Conservation (phyloP, 2,113 vertebrate species). For the Morone chrysops region DNA sequence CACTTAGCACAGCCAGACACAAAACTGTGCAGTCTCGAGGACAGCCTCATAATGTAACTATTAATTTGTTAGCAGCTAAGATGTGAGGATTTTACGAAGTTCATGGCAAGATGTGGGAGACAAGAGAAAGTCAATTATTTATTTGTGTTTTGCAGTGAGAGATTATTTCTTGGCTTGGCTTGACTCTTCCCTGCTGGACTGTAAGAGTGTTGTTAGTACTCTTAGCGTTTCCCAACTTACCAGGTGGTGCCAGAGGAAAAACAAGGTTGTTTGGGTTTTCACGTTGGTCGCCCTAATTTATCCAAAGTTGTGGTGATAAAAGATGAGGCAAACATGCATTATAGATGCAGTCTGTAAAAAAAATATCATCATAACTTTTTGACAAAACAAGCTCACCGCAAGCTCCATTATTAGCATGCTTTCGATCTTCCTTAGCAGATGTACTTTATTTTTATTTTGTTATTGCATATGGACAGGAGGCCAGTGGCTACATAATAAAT, state of each 20-base stretch:
- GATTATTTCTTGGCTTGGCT: constrained; percentile 17
- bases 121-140: constrained; percentile 55
- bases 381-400: too few relatives aligned
- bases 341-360: too few relatives aligned
- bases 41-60: constrained; percentile 10
- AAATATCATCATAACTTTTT: too few relatives aligned
- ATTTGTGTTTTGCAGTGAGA: constrained; percentile 28
- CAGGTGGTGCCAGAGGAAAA: not conserved
- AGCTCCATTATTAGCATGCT: too few relatives aligned
- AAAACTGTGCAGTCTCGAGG: not conserved
- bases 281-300: too few relatives aligned
- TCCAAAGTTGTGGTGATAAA: not conserved
- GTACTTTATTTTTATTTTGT: too few relatives aligned
- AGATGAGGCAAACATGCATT: not conserved
- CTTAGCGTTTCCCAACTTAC: constrained; percentile 2
- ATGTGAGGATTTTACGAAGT: constrained; percentile 53
- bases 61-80: constrained; percentile 38
- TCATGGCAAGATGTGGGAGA: constrained; percentile 53
- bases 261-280: not conserved
- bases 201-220: not conserved
- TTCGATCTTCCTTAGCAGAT: too few relatives aligned
- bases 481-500: too few relatives aligned
- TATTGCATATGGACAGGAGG: too few relatives aligned
- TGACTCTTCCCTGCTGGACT: constrained; percentile 12
- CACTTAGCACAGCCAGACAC: constrained; percentile 28